phyloP scores from a whole-genome alignment of 2,797 vertebrate species.

The Calcarius lapponicus region DNA sequence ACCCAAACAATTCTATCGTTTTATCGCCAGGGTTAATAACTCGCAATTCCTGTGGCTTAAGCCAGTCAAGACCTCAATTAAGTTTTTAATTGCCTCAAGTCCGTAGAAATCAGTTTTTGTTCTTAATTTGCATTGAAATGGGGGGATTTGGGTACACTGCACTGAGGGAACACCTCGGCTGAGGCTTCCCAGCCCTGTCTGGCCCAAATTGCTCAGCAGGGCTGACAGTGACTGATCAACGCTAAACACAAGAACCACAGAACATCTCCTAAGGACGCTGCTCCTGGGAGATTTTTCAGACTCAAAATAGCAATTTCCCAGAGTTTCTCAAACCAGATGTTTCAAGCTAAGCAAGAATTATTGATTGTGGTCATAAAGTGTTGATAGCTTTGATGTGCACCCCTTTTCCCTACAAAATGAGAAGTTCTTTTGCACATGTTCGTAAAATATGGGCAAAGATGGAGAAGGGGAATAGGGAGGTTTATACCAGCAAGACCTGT shows the following conservation, averaged over 20 bases:
- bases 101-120: neutral
- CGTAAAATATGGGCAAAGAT: neutral
- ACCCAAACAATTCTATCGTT: neutral
- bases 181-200: neutral
- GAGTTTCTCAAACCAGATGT: neutral
- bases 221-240: neutral
- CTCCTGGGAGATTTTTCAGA: neutral
- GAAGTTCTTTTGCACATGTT: neutral
- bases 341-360: neutral
- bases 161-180: neutral
- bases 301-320: neutral
- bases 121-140: neutral
- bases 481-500: neutral
- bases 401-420: neutral
- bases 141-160: rapidly evolving
- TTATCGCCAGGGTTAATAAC: neutral
- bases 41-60: neutral
- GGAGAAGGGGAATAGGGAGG: neutral
- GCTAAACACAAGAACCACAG: neutral
- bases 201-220: neutral
- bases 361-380: neutral
- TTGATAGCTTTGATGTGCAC: neutral
- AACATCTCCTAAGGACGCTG: neutral
- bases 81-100: neutral
- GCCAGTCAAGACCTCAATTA: neutral